Evolutionary conservation across 2,888 invertebrate genomes (phyloP).

Genomic region (Camptogramma bilineatum): DNA sequence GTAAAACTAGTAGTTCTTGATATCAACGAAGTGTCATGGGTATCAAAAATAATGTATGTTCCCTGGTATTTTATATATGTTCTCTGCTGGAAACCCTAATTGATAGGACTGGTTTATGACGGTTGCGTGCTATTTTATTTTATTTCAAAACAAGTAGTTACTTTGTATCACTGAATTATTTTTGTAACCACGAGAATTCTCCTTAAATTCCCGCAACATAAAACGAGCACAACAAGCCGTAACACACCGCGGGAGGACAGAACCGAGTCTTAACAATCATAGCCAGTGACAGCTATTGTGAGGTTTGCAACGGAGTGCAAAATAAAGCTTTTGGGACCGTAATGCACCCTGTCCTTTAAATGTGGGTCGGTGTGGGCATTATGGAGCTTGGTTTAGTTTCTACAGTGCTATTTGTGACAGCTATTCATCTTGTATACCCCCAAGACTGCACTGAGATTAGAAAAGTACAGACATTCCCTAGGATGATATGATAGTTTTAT

Average conservation of each 20-base stretch:
- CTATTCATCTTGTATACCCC: background rate
- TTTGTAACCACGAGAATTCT: conserved; percentile 4
- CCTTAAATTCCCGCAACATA: conserved; percentile 11
- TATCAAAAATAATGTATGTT: too few relatives aligned
- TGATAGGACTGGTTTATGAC: too few relatives aligned
- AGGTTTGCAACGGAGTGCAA: conserved; percentile 47
- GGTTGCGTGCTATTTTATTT: background rate
- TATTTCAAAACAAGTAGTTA: background rate
- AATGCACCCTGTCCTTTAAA: conserved; percentile 42
- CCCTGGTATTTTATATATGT: too few relatives aligned
- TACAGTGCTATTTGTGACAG: conserved; percentile 1
- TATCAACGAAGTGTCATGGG: too few relatives aligned
- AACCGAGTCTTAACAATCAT: conserved; percentile 50
- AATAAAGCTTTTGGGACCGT: conserved; percentile 57
- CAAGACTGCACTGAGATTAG: too few relatives aligned
- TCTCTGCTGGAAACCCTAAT: too few relatives aligned
- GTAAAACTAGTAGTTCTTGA: too few relatives aligned
- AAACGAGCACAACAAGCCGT: conserved; percentile 25
- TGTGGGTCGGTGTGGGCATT: conserved; percentile 3
- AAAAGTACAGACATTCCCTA: too few relatives aligned
- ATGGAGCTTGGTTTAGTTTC: background rate
- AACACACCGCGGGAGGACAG: conserved; percentile 23
- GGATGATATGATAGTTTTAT: too few relatives aligned
- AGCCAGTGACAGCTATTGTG: conserved; percentile 49
- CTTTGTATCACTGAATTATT: background rate